phyloP scores from a whole-genome alignment of 1,140 invertebrate genomes.

The Magallana gigas region DNA sequence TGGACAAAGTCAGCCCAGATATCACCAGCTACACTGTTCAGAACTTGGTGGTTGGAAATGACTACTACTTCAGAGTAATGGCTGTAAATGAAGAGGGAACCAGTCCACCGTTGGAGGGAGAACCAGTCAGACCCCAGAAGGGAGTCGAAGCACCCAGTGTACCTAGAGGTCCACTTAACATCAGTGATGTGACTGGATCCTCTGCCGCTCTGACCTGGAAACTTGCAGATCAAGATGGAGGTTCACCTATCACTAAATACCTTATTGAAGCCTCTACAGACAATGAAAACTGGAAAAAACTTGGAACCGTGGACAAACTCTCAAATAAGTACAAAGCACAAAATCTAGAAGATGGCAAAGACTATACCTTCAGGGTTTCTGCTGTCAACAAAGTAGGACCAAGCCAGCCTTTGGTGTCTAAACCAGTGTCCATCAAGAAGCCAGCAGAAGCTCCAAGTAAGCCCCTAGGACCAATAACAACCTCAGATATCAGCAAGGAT shows the following conservation, averaged over 20 bases:
- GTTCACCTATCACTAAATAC: slow-evolving; percentile 95
- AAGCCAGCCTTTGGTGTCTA: slow-evolving; percentile 89
- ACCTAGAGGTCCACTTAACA: slow-evolving; percentile 79
- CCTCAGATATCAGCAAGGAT: slow-evolving; percentile 78
- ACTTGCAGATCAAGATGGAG: slow-evolving; percentile 98
- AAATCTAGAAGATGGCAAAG: slow-evolving; percentile 84
- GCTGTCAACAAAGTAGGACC: slow-evolving; percentile 96
- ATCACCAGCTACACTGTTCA: slow-evolving; percentile 62
- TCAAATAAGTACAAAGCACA: slow-evolving; percentile 81
- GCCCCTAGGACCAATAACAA: slow-evolving; percentile 91
- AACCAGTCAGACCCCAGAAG: slow-evolving; percentile 74
- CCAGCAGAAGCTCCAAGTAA: slow-evolving; percentile 85
- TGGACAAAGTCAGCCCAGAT: slow-evolving; percentile 60
- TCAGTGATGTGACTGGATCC: slow-evolving; percentile 81
- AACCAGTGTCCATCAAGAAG: slow-evolving; percentile 86
- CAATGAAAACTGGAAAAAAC: slow-evolving; percentile 88
- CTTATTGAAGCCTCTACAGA: slow-evolving; percentile 88
- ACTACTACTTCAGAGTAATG: slow-evolving; percentile 96
- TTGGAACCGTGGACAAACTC: slow-evolving; percentile 85
- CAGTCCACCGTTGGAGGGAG: slow-evolving; percentile 87
- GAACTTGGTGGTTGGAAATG: slow-evolving; percentile 90
- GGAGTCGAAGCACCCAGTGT: slow-evolving; percentile 45
- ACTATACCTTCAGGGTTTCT: slow-evolving; percentile 83
- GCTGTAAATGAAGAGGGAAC: slow-evolving; percentile 94
- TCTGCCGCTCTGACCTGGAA: slow-evolving; percentile 95